These are phyloP conservation scores for Diploscapter pachys DNA, from an alignment of 1,140 invertebrate species.

Conservation along the genomic window DNA sequence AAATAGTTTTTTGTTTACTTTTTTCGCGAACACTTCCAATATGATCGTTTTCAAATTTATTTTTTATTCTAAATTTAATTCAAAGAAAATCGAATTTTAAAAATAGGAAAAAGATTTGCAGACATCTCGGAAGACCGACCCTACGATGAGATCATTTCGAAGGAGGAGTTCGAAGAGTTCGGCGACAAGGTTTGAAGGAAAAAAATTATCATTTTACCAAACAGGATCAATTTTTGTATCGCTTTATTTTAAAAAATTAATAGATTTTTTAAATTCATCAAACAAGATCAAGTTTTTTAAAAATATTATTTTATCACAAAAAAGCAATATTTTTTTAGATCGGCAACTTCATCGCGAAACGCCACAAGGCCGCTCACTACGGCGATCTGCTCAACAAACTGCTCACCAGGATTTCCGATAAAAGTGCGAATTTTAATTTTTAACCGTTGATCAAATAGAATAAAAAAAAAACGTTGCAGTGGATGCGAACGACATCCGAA, in stretches of 20 bases:
- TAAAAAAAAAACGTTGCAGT: slow-evolving; percentile 20
- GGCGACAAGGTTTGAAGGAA: slow-evolving; percentile 16
- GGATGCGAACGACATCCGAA: slow-evolving; percentile 26
- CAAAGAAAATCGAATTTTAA: not conserved
- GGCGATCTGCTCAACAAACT: slow-evolving; percentile 29
- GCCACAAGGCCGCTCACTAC: slow-evolving; percentile 27
- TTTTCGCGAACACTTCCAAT: not conserved
- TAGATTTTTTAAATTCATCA: not conserved
- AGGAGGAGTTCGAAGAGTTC: slow-evolving; percentile 33
- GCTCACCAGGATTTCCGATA: slow-evolving; percentile 6
- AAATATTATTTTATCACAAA: not conserved
- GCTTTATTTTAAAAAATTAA: not conserved
- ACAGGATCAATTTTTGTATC: too few species aligned
- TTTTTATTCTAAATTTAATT: not conserved
- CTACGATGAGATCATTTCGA: slow-evolving; percentile 23
- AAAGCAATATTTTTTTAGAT: not conserved
- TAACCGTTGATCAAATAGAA: not conserved
- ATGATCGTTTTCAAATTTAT: not conserved
- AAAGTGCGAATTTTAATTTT: slow-evolving; percentile 17
- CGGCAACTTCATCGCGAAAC: slow-evolving; percentile 24
- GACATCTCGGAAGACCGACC: not conserved
- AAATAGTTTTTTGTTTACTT: not conserved
- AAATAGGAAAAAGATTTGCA: not conserved
- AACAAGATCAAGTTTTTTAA: not conserved
- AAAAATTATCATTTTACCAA: too few species aligned